Conservation (phyloP, 2,888 invertebrate genomes). For the Diachrysia chrysitis region DNA sequence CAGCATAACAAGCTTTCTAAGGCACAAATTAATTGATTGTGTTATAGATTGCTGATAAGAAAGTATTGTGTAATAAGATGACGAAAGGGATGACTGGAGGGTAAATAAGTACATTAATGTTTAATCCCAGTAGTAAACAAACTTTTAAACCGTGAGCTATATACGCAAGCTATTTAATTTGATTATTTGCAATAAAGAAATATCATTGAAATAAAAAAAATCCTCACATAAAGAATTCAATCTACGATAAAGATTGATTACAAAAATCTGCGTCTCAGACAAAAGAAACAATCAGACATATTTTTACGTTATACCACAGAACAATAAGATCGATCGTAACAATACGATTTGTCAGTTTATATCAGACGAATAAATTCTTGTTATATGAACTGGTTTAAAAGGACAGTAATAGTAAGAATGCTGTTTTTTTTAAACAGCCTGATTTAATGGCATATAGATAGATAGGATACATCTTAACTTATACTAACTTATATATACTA, state of each 20-base stretch:
- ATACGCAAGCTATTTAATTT: neutral
- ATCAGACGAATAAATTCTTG: neutral
- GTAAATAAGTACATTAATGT: neutral
- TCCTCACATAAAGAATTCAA: constrained; percentile 1
- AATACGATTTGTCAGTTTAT: constrained; percentile 2
- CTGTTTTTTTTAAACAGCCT: too few relatives aligned
- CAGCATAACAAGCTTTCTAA: too few relatives aligned
- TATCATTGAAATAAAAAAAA: neutral
- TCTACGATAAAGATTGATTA: constrained; percentile 20
- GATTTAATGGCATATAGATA: too few relatives aligned
- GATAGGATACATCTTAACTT: too few relatives aligned
- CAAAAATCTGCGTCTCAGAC: constrained; percentile 19
- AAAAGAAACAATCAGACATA: constrained; percentile 7
- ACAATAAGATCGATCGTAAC: neutral
- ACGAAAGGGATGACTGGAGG: neutral
- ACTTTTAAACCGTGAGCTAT: neutral
- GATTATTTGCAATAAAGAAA: constrained; percentile 11
- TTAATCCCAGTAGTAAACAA: neutral
- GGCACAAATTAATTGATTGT: too few relatives aligned
- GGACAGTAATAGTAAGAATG: too few relatives aligned
- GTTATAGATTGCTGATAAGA: too few relatives aligned
- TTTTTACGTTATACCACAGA: neutral
- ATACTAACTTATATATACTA: too few relatives aligned
- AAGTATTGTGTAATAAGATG: neutral
- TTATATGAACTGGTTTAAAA: neutral